phyloP scores from a whole-genome alignment of 2,797 vertebrate species.

The Fistularia commersonii region DNA sequence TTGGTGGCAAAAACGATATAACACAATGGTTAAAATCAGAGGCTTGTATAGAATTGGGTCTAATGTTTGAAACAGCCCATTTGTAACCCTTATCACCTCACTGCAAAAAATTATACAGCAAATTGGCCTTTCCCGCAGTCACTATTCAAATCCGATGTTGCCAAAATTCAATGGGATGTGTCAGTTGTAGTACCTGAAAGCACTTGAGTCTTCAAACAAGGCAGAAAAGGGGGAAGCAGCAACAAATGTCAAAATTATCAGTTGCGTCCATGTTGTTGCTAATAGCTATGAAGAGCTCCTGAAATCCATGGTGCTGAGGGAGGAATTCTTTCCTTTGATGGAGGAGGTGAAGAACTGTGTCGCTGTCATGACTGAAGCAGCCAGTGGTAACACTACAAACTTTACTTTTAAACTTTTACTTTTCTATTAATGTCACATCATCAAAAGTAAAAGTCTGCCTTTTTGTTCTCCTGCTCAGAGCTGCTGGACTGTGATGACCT shows the following conservation, averaged over 20 bases:
- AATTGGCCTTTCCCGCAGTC: no score
- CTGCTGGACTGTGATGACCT: conserved; percentile 80
- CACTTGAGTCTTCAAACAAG: no score
- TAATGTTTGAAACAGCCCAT: no score
- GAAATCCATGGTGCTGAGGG: conserved; percentile 76
- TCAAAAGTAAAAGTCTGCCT: neutral
- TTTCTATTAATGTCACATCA: neutral
- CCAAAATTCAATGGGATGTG: no score
- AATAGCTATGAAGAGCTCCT: conserved; percentile 76
- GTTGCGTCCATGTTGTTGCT: neutral
- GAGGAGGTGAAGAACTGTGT: conserved; percentile 72
- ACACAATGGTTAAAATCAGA: no score
- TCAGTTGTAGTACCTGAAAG: no score
- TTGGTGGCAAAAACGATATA: no score
- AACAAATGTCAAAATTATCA: neutral
- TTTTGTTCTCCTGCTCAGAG: conserved; percentile 56
- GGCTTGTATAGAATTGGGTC: no score
- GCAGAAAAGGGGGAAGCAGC: neutral
- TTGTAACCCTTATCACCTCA: no score
- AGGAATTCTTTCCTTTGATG: conserved; percentile 81
- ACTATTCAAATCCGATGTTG: no score
- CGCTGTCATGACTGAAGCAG: conserved; percentile 71
- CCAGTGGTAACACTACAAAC: conserved; percentile 64
- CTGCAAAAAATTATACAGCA: no score
- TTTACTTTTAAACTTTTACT: neutral